Evolutionary conservation across 2,888 invertebrate species (phyloP).

Genomic region (Blastobasis lacticolella): DNA sequence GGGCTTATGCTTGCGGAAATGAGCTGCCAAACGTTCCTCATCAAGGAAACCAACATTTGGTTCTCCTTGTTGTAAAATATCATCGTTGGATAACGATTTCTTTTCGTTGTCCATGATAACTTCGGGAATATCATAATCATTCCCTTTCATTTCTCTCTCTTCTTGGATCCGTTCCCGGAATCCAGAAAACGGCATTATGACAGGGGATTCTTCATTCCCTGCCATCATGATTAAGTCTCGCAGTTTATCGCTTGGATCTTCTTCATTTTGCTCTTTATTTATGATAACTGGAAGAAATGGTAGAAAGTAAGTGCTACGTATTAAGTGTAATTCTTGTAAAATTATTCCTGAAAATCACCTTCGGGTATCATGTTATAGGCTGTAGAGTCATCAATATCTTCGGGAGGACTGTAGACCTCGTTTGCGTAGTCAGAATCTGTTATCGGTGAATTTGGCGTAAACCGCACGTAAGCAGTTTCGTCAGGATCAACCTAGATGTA

Average conservation of each 20-base stretch:
- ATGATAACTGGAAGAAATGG: conserved; percentile 7
- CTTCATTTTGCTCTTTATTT: conserved; percentile 28
- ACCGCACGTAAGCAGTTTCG: conserved; percentile 85
- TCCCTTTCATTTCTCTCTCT: conserved; percentile 34
- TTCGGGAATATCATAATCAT: conserved; percentile 23
- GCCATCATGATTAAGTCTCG: conserved; percentile 51
- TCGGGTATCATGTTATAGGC: conserved; percentile 34
- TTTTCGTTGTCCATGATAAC: conserved; percentile 47
- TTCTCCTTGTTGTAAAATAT: conserved; percentile 30
- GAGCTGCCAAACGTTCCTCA: conserved; percentile 68
- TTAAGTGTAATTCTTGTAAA: background rate
- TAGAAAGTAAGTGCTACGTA: background rate
- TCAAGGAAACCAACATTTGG: conserved; percentile 46
- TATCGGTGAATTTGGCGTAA: conserved; percentile 78
- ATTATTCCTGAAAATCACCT: conserved; percentile 25
- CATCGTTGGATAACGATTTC: conserved; percentile 40
- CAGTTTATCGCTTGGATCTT: conserved; percentile 55
- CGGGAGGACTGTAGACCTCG: conserved; percentile 84
- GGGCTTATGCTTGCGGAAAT: conserved; percentile 54
- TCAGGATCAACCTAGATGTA: conserved; percentile 71
- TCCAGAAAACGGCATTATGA: conserved; percentile 56
- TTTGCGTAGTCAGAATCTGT: conserved; percentile 83
- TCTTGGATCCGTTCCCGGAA: conserved; percentile 59
- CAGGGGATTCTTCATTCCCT: conserved; percentile 46
- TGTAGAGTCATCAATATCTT: conserved; percentile 57